Base-by-base conservation (phyloP, 2,888 invertebrate genomes). In the Caenorhabditis panamensis region DNA sequence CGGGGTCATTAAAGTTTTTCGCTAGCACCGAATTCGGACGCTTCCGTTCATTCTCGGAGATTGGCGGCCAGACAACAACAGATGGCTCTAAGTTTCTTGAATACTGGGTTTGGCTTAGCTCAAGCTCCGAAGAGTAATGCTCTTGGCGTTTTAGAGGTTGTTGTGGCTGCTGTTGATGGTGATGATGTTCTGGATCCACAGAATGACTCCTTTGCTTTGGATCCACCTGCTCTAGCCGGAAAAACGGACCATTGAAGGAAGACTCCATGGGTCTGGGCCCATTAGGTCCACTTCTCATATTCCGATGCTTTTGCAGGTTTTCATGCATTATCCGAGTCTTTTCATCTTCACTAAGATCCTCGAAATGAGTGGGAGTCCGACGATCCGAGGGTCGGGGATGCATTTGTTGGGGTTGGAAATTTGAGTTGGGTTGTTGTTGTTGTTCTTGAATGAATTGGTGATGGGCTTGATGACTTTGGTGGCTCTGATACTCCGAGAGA, bases 201-300 rank as follows among this genome's bases (percentile, higher is more conserved):
- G 84, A 84, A 63, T 83, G 83, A 13, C 72, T 56, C 8, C 78
- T 72, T 22, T 61, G 82, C 26, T 75, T 61, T 24, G 86, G 83
- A 36, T 79, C 82, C 22, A 90, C 84, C 68, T 90, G 88, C 54
- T 90, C 89, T 16, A 90, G 64, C 47, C 86, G 82, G 81, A 90
- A 90, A 79, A 90, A 90, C n/a, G 90, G 90, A 0, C 90, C 90
- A 62, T 90, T 89, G 83, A 90, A 90, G n/a, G 83, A 71, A n/a
- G 82, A 63, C 2, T 58, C 71, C 8, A 67, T 78, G 13, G 85
- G 84, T 37, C 84, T 58, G 3, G 83, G 84, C 1, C 77, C 76
- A 20, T 71, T 56, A 4, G 84, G 82, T 4, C 78, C 69, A 22
- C 82, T 73, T 58, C 84, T 56, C 72, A 79, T 66, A 24, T 68